A percentile compares a stretch with the other conserved stretches of the same genome.
These are phyloP conservation scores for Sphaerodactylus townsendi DNA, from an alignment of 2,113 vertebrate genomes.

Conservation along the genomic window DNA sequence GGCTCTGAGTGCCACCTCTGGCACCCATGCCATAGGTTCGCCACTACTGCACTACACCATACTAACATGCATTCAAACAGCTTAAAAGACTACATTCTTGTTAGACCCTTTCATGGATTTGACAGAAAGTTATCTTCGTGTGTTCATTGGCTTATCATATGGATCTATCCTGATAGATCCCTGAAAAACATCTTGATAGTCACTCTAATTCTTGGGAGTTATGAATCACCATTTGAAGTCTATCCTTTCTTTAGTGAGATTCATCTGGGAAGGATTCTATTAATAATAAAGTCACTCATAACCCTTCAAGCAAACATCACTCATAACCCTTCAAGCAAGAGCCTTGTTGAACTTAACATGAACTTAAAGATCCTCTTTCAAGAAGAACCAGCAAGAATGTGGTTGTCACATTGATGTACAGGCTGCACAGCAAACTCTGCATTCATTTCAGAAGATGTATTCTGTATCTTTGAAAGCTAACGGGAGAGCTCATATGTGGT, in stretches of 20 bases:
- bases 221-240: slow-evolving; percentile 12
- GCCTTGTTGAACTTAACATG: slow-evolving; percentile 26
- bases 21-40: no score
- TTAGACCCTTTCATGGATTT: neutral
- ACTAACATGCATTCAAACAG: neutral
- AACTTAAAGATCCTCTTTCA: slow-evolving; percentile 38
- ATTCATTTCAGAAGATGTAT: neutral
- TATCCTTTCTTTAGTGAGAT: neutral
- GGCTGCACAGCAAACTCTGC: neutral
- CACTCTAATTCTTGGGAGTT: neutral
- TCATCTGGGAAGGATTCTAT: slow-evolving; percentile 3
- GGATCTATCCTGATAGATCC: neutral
- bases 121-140: neutral
- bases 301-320: neutral
- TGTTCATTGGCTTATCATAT: neutral
- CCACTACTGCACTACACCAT: no score
- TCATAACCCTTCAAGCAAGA: slow-evolving; percentile 42
- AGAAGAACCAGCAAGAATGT: slow-evolving; percentile 14
- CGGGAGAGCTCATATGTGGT: slow-evolving; percentile 31
- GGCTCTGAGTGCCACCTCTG: no score
- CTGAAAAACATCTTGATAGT: neutral
- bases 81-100: neutral
- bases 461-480: slow-evolving; percentile 12
- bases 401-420: slow-evolving; percentile 38
- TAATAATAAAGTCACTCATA: slow-evolving; percentile 43